Conservation (phyloP, 53 echinoderm and acorn worm genomes). For the Hippasteria phrygiana region DNA sequence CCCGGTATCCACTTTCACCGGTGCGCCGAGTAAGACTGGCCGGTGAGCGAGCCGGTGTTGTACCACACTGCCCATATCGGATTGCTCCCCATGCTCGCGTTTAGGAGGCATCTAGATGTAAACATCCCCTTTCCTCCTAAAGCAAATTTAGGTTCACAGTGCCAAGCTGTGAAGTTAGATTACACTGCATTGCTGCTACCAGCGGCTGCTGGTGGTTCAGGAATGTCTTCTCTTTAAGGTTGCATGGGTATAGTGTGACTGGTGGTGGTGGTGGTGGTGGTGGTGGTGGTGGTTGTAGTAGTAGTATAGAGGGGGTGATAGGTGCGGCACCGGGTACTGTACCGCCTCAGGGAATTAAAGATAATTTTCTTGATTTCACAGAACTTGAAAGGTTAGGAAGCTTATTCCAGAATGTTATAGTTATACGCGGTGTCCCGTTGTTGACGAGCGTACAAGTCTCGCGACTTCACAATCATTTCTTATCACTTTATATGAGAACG, state of each 20-base stretch:
- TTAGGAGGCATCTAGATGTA: conserved; percentile 44
- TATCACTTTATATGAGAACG: too few species aligned
- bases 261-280: too few species aligned
- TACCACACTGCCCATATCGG: conserved; percentile 15
- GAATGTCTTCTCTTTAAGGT: background rate
- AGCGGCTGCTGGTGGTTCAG: background rate
- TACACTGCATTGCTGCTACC: background rate
- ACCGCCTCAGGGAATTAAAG: too few species aligned
- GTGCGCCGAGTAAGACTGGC: background rate
- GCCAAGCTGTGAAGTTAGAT: background rate
- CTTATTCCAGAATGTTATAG: too few species aligned
- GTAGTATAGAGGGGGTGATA: too few species aligned
- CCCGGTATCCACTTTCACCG: conserved; percentile 43
- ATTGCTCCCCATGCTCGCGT: conserved; percentile 21
- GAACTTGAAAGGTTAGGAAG: too few species aligned
- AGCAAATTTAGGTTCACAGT: conserved; percentile 5
- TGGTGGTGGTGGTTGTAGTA: too few species aligned
- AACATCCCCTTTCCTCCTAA: conserved; percentile 23
- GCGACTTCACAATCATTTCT: too few species aligned
- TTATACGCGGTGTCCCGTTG: too few species aligned
- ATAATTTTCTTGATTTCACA: too few species aligned
- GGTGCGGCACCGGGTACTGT: too few species aligned
- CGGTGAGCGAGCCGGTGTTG: conserved; percentile 12
- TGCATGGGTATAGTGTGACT: background rate
- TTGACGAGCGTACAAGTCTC: too few species aligned